These are phyloP conservation scores for Epirrhoe tristata DNA, from an alignment of 2,888 invertebrate species.

Conservation along the genomic window DNA sequence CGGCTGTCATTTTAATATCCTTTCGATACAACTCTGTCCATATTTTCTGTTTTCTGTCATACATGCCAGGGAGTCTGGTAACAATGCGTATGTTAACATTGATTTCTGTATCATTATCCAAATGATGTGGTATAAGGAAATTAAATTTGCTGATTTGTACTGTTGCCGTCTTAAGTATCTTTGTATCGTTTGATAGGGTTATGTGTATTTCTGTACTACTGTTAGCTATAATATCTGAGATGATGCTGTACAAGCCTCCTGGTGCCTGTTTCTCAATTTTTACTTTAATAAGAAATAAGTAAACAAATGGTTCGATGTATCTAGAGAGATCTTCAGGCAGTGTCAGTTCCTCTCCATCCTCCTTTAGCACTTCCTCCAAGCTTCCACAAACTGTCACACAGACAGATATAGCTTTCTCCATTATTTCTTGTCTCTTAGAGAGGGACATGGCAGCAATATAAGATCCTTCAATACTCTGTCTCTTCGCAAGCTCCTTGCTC, in stretches of 20 bases:
- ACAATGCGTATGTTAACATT: constrained; percentile 61
- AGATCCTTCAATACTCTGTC: constrained; percentile 59
- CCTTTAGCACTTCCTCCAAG: constrained; percentile 62
- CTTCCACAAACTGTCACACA: constrained; percentile 60
- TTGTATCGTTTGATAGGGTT: constrained; percentile 53
- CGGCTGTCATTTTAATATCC: constrained; percentile 55
- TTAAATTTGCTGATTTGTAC: constrained; percentile 59
- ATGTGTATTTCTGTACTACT: constrained; percentile 56
- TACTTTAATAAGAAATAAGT: constrained; percentile 54
- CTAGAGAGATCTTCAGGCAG: constrained; percentile 61
- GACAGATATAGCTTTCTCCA: constrained; percentile 59
- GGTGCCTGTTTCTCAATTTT: constrained; percentile 46
- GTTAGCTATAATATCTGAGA: constrained; percentile 49
- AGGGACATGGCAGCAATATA: constrained; percentile 68
- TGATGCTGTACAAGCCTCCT: constrained; percentile 34
- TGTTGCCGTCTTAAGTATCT: constrained; percentile 61
- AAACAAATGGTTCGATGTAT: constrained; percentile 59
- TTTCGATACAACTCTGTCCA: constrained; percentile 65
- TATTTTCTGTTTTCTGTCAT: constrained; percentile 58
- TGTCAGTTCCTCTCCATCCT: constrained; percentile 49
- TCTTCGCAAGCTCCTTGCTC: constrained; percentile 56
- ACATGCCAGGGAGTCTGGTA: constrained; percentile 62
- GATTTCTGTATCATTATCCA: constrained; percentile 49
- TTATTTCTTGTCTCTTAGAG: constrained; percentile 67
- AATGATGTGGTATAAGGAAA: constrained; percentile 59